Percentiles rank a stretch among this genome's conserved stretches.
Conservation (phyloP, 2,113 vertebrate genomes). For the Pseudolaguvia tuberculata region DNA sequence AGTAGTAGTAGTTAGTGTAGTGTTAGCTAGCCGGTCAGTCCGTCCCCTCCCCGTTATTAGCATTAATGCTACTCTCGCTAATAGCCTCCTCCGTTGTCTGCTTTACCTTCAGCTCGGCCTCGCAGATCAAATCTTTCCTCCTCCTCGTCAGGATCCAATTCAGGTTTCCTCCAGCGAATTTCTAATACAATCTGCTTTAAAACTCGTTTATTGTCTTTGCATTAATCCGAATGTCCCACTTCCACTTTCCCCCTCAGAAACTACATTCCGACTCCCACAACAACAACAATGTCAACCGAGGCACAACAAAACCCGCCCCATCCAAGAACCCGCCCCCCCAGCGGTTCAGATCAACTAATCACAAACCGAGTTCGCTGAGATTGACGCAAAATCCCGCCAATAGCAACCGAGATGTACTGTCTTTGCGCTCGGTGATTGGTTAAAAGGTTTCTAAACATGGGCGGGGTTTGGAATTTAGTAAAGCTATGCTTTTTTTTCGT, state of each 20-base stretch:
- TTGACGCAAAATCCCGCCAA: slow-evolving; percentile 51
- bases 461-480: slow-evolving; percentile 8
- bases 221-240: slow-evolving; percentile 27
- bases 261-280: slow-evolving; percentile 73
- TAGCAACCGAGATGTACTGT: neutral
- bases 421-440: slow-evolving; percentile 17
- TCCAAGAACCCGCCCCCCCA: neutral
- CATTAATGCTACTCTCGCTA: slow-evolving; percentile 41
- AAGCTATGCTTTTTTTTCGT: slow-evolving; percentile 48
- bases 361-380: slow-evolving; percentile 9
- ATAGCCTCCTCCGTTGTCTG: slow-evolving; percentile 51
- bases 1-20: neutral
- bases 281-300: slow-evolving; percentile 72
- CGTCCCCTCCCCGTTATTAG: neutral
- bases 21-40: neutral
- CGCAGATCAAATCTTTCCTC: slow-evolving; percentile 52
- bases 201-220: slow-evolving; percentile 28
- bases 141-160: slow-evolving; percentile 57
- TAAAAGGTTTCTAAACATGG: neutral
- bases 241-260: slow-evolving; percentile 58
- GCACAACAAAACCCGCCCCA: slow-evolving; percentile 53
- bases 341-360: slow-evolving; percentile 34
- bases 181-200: neutral
- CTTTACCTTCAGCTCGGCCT: slow-evolving; percentile 63
- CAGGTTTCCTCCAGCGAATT: slow-evolving; percentile 31